phyloP scores from a whole-genome alignment of 1,140 invertebrate genomes.

The Agrilus planipennis region DNA sequence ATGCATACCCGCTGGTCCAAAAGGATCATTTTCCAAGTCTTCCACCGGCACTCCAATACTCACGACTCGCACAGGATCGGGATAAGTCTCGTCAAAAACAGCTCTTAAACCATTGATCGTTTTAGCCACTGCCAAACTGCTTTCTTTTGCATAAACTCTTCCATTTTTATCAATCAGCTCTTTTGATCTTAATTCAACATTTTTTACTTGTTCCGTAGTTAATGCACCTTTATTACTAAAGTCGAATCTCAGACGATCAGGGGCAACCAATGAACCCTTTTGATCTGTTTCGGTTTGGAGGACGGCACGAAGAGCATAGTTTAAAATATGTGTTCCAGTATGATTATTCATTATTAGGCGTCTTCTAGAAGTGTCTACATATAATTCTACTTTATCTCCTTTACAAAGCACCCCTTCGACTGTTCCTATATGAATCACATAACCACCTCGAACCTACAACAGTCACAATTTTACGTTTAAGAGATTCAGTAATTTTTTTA shows the following conservation, averaged over 20 bases:
- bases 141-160: constrained; percentile 82
- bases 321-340: constrained; percentile 95
- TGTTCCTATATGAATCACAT: constrained; percentile 85
- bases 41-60: constrained; percentile 90
- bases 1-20: constrained; percentile 56
- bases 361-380: constrained; percentile 74
- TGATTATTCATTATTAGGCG: constrained; percentile 96
- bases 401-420: constrained; percentile 73
- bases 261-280: constrained; percentile 95
- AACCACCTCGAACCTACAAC: constrained; percentile 89
- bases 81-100: constrained; percentile 98
- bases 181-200: constrained; percentile 69
- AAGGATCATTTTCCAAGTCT: constrained; percentile 75
- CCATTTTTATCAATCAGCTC: constrained; percentile 68
- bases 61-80: constrained; percentile 95
- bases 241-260: constrained; percentile 92
- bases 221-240: constrained; percentile 93
- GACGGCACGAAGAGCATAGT: constrained; percentile 85
- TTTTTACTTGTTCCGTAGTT: constrained; percentile 74
- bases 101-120: constrained; percentile 89
- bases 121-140: constrained; percentile 74
- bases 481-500: too few species aligned
- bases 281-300: constrained; percentile 89
- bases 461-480: too few species aligned
- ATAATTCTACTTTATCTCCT: constrained; percentile 74